Base-by-base conservation (phyloP, 1,140 invertebrate genomes). In the Oreohelix idahoensis region DNA sequence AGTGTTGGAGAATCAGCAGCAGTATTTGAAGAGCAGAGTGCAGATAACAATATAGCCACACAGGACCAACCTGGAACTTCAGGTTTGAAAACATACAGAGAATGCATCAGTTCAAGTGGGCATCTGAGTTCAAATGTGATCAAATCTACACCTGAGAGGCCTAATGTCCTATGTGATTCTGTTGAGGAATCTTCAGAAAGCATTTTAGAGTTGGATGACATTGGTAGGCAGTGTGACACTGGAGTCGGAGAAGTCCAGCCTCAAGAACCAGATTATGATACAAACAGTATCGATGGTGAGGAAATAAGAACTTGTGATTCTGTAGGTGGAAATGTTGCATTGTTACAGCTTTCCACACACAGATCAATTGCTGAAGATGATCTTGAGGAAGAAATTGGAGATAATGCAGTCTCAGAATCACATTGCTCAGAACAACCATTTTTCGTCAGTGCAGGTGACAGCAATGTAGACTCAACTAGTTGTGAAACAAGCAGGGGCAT, bases 91-190 rank as follows among this genome's bases (percentile, higher is more conserved):
- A 35, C 26, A 23, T 42, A 38, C 13, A n/a, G 17, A 36, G 77
- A 79, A 45, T 63, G 77, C n/a, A 80, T 80, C 66, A 82, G 71
- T 63, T 82, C 80, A 35, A 75, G 80, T 75, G 70, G 69, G 10
- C 63, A 69, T 29, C 32, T 23, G 11, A 4, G 17, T 32, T 42
- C 63, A 29, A 45, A 13, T 69, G 63, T 49, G 49, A 29, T 20
- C 58, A 71, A 74, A n/a, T 81, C 79, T 32, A 51, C 29, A 36
- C 4, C n/a, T 45, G 79, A 70, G 66, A 63, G 35, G 35, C 49
- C 32, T 23, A 71, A n/a, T 49, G 20, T 38, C 0, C 42, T 81
- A 2, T 74, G 70, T 74, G 79, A 70, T 71, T 81, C 79, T 39
- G 23, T 71, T 32, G 69, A 79, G 26, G 63, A 79, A 15, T 36